Evolutionary conservation across 1,140 invertebrate species (phyloP), one percentile per base, ranked within the genome.

Genomic region (Atta cephalotes): DNA sequence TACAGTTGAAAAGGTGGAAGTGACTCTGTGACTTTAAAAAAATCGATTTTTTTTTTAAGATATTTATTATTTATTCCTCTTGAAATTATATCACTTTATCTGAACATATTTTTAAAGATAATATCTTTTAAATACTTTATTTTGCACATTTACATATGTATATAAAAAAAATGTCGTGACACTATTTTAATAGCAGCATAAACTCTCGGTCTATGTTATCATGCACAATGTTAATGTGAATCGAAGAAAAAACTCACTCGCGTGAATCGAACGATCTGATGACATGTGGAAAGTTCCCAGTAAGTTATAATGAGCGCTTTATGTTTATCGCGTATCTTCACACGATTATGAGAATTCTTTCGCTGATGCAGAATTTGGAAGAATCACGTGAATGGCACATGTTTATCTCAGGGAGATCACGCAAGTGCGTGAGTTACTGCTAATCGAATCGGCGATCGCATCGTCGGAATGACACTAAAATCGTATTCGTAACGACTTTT

Each of bases 211-310:
- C 4, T 10, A 51, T 49, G 60, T 39, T 45, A 35, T 28, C 60
- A 9, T 39, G 18, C 16, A 7, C 28, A 31, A 35, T 7, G 21
- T 77, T 76, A 45, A 45, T 21, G 65, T 35, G 45, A 80, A 28
- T 65, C 16, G 76, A 45, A 3, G 21, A 58, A 63, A 79, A 77
- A 56, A 12, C 68, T 77, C 49, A 53, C n/a, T 39, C 39, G 14
- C 2, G 16, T 14, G n/a, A 45, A 28, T 21, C 39, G 21, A 71
- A 49, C 35, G 9, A n/a, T 21, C 25, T 63, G 77, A 86, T 63
- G 25, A 80, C 45, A 35, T 14, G 28, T 18, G 82, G 72, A 85
- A 85, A 78, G 10, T 85, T 14, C 74, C 35, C 49, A 31, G 31
- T 16, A n/a, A 31, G 25, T 65, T 65, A 18, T 14, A 2, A 39